A percentile compares a stretch with the other conserved stretches of the same genome.
Conservation (phyloP, 2,888 invertebrate genomes). For the Noctua fimbriata region DNA sequence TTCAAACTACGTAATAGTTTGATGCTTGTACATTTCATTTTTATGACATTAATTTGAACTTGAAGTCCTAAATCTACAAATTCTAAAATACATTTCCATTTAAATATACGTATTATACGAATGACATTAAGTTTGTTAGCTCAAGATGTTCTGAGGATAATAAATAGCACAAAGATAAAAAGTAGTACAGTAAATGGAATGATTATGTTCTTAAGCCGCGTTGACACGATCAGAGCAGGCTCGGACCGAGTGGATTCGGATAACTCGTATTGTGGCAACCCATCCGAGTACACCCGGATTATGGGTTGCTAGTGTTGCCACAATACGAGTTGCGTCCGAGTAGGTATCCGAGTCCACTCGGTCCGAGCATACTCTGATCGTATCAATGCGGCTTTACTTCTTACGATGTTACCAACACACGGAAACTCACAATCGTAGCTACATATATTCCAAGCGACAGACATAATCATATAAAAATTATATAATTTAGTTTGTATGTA, state of each 20-base stretch:
- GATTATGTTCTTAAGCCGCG: constrained; percentile 1
- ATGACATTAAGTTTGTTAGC: constrained; percentile 25
- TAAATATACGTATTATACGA: constrained; percentile 42
- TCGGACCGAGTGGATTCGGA: no score
- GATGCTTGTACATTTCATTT: constrained; percentile 76
- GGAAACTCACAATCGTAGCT: constrained; percentile 19
- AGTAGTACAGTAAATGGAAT: constrained; percentile 39
- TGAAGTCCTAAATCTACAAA: constrained; percentile 73
- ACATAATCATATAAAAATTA: constrained; percentile 5
- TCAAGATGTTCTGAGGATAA: constrained; percentile 20
- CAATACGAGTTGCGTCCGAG: no score
- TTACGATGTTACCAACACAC: constrained; percentile 20
- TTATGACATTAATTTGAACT: constrained; percentile 78
- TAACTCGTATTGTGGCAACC: no score
- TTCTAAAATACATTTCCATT: constrained; percentile 65
- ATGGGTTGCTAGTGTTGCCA: no score
- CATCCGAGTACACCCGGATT: no score
- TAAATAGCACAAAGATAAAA: constrained; percentile 27
- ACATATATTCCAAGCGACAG: constrained; percentile 5
- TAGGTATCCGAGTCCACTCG: no score
- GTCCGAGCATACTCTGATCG: no score
- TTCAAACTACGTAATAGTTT: constrained; percentile 73
- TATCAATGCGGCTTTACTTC: not conserved
- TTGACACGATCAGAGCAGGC: no score
- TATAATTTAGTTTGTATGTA: not conserved